Conservation (phyloP, 1,140 invertebrate species). For the Tetramorium parvispinum region DNA sequence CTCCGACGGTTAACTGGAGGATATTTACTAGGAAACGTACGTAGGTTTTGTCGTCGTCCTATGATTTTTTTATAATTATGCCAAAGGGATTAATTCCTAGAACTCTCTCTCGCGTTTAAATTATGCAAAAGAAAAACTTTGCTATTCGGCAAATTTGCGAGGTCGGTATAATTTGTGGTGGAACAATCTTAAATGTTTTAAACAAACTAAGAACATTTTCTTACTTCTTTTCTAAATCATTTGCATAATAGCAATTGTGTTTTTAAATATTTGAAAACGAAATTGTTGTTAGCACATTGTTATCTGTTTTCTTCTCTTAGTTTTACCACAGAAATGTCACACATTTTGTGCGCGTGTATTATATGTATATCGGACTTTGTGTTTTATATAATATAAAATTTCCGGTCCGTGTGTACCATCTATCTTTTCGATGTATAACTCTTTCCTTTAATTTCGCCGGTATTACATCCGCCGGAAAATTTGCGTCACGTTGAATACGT, state of each 20-base stretch:
- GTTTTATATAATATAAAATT: slow-evolving; percentile 30
- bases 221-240: not conserved
- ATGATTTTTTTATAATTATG: slow-evolving; percentile 14
- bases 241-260: not conserved
- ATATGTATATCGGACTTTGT: not conserved
- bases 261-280: not conserved
- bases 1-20: not conserved
- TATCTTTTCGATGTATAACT: slow-evolving; percentile 47
- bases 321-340: not conserved
- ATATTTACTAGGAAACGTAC: slow-evolving; percentile 30
- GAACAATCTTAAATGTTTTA: not conserved
- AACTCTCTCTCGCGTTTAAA: not conserved
- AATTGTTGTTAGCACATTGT: not conserved
- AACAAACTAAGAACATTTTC: not conserved
- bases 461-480: slow-evolving; percentile 53
- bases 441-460: slow-evolving; percentile 59
- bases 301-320: not conserved
- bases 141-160: not conserved
- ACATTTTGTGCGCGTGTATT: not conserved
- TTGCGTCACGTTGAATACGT: slow-evolving; percentile 60
- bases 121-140: not conserved
- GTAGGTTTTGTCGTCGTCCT: not conserved
- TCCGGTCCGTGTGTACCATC: not conserved
- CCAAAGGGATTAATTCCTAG: not conserved
- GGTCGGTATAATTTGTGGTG: not conserved